phyloP scores from a whole-genome alignment of 2,797 vertebrate species.

The Ctenopoma kingsleyae region DNA sequence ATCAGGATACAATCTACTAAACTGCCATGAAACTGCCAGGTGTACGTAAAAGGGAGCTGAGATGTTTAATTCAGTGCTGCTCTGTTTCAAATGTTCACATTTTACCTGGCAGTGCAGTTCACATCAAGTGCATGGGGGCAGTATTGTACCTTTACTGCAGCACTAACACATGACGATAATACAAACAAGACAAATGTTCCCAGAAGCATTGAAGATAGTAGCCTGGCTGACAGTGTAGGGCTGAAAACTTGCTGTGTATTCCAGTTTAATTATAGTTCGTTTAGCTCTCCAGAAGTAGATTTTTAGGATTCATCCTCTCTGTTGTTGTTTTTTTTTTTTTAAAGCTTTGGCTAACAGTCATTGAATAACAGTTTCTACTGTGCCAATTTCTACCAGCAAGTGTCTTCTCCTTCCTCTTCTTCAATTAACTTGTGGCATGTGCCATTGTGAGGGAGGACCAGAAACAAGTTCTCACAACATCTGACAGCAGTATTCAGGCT shows the following conservation, averaged over 20 bases:
- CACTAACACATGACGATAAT: constrained; percentile 2
- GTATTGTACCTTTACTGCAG: constrained; percentile 1
- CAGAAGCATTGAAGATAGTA: neutral
- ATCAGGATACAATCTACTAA: neutral
- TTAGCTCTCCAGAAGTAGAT: constrained; percentile 21
- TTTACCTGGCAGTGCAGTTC: constrained; percentile 15
- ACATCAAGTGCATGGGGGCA: constrained; percentile 4
- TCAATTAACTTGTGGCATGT: constrained; percentile 84
- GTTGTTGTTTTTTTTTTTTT: constrained; percentile 31
- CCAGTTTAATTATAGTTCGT: constrained; percentile 15
- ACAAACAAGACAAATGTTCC: neutral
- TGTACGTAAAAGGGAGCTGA: constrained; percentile 6
- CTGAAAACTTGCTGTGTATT: constrained; percentile 15
- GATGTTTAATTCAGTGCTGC: neutral
- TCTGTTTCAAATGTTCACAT: constrained; percentile 15
- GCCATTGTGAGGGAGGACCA: constrained; percentile 76
- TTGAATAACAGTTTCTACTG: constrained; percentile 75
- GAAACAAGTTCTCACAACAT: constrained; percentile 52
- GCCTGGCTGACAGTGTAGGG: neutral
- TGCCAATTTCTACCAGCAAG: constrained; percentile 95
- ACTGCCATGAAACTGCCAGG: constrained; percentile 15
- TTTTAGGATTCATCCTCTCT: constrained; percentile 27
- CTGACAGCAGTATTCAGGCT: constrained; percentile 63
- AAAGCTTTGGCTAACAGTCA: constrained; percentile 55
- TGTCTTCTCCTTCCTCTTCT: constrained; percentile 86